Evolutionary conservation across 2,113 vertebrate genomes (phyloP).

Genomic region (Elephas maximus): DNA sequence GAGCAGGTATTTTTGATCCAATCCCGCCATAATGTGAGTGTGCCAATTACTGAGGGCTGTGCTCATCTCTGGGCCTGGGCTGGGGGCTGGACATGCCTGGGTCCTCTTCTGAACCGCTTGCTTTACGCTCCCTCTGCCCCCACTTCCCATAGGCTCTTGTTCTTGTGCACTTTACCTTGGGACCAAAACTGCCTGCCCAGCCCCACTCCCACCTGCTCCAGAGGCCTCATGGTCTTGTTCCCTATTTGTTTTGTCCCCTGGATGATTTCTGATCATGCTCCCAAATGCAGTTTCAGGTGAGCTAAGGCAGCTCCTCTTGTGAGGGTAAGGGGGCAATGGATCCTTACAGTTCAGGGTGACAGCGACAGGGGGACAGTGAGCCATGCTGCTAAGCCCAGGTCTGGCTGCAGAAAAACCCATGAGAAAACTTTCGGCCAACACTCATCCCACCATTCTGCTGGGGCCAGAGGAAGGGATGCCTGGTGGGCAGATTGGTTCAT

Average conservation of each 20-base stretch:
- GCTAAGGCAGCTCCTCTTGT: background rate
- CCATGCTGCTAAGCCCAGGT: background rate
- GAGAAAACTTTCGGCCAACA: background rate
- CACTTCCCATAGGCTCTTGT: background rate
- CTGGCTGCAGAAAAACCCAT: background rate
- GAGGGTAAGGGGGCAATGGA: background rate
- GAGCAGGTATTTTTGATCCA: background rate
- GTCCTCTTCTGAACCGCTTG: constrained; percentile 34
- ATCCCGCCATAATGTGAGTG: background rate
- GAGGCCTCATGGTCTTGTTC: background rate
- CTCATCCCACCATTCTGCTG: background rate
- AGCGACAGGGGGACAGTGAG: background rate
- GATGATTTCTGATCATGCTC: background rate
- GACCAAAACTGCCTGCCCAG: constrained; percentile 44
- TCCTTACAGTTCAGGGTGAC: background rate
- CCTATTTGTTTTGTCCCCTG: too few relatives aligned
- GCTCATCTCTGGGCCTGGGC: background rate
- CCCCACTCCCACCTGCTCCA: background rate
- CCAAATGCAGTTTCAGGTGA: background rate
- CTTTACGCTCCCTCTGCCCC: background rate
- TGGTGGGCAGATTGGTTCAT: background rate
- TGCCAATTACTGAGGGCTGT: background rate
- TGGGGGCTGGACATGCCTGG: background rate
- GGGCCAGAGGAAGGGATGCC: background rate
- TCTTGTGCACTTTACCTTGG: constrained; percentile 64